phyloP scores from a whole-genome alignment of 2,888 invertebrate species.

The Dolichomitus sp. region DNA sequence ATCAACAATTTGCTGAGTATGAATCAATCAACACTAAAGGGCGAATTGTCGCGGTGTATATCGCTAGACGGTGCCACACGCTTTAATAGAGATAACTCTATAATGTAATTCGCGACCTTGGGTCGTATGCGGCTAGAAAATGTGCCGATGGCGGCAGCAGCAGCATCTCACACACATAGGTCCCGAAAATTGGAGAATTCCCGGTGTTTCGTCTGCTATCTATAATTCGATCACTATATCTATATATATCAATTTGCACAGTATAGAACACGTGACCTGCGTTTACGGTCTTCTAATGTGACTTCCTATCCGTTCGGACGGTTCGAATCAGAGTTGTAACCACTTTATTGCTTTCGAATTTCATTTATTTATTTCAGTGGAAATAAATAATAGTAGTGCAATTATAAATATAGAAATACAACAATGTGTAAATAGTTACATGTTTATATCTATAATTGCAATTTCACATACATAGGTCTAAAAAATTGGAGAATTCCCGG shows the following conservation, averaged over 20 bases:
- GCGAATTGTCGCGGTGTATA: background rate
- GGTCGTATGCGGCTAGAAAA: conserved; percentile 2
- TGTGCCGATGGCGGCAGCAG: conserved; percentile 20
- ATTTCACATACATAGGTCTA: too few relatives aligned
- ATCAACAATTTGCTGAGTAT: conserved; percentile 42
- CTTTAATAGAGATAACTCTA: background rate
- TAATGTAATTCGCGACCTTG: conserved; percentile 8
- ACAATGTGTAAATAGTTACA: too few relatives aligned
- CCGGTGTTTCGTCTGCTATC: conserved; percentile 7
- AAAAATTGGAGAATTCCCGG: too few relatives aligned
- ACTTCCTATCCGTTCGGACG: too few relatives aligned
- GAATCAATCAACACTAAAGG: background rate
- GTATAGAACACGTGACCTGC: background rate
- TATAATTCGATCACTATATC: background rate
- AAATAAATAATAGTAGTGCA: too few relatives aligned
- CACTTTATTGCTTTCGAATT: too few relatives aligned
- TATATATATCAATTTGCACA: background rate
- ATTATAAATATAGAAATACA: too few relatives aligned
- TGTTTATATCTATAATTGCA: too few relatives aligned
- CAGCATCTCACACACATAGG: conserved; percentile 4
- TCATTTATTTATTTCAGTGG: too few relatives aligned
- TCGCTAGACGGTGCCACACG: background rate
- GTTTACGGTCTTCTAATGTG: background rate
- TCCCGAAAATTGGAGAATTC: conserved; percentile 10
- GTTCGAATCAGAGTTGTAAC: too few relatives aligned